Conservation (phyloP, 2,888 invertebrate genomes). For the Drosophila longiperda region DNA sequence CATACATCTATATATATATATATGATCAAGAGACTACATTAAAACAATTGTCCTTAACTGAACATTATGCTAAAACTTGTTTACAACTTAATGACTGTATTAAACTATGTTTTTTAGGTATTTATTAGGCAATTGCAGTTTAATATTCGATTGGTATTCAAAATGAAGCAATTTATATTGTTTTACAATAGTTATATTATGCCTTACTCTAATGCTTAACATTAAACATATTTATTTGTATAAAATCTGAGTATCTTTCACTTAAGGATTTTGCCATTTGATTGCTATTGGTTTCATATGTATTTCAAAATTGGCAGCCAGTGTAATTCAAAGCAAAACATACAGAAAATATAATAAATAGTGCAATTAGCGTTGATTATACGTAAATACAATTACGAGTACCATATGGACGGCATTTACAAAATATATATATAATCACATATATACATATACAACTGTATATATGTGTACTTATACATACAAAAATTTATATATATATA, state of each 20-base stretch:
- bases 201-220: constrained; percentile 3
- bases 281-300: constrained; percentile 6
- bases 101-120: constrained; percentile 11
- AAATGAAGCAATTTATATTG: constrained; percentile 47
- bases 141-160: constrained; percentile 46
- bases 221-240: constrained; percentile 50
- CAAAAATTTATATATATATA: constrained; percentile 9
- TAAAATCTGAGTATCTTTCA: constrained; percentile 24
- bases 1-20: not conserved
- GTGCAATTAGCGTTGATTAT: constrained; percentile 73
- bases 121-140: constrained; percentile 30
- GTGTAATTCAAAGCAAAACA: constrained; percentile 51
- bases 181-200: not conserved
- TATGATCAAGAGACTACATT: not conserved
- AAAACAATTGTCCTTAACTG: not conserved
- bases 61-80: not conserved
- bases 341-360: constrained; percentile 56
- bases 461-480: constrained; percentile 1
- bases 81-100: not conserved
- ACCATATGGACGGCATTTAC: constrained; percentile 58
- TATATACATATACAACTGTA: constrained; percentile 6
- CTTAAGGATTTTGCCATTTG: constrained; percentile 20
- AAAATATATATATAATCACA: constrained; percentile 19
- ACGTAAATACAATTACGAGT: constrained; percentile 57
- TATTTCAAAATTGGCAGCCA: constrained; percentile 40